Base-by-base conservation (phyloP, 1,140 invertebrate species). In the Tenebrio molitor region DNA sequence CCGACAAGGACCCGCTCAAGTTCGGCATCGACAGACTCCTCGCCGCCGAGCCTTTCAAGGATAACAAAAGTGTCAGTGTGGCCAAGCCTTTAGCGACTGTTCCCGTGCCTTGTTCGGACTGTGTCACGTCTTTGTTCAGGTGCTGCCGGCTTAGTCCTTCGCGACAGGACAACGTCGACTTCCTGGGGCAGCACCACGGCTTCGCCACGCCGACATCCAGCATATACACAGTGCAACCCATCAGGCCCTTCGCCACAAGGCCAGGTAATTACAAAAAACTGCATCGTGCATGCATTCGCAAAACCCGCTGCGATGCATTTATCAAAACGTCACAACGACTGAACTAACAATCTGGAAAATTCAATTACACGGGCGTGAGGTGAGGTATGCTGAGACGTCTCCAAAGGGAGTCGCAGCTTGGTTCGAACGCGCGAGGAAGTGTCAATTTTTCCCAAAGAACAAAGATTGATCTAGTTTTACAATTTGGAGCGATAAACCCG, bases 11-110 rank as follows among this genome's bases (percentile, higher is more conserved):
- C 12, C 23, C 50, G 12, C 62, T 84, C 8, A 84, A 84, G 76
- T 84, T 84, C 73, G 83, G 83, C 0, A 83, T 84, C 14, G 83
- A 84, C 64, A 77, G 81, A 67, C 74, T 84, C 1, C 74, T 84
- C 6, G 78, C 82, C 2, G 42, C 65, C 19, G 76, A 78, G 15
- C 36, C 65, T 4, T 44, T 14, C 25, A 33, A 19, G n/a, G 23
- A 68, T 50, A 46, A 6, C 25, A 71, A 46, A 68, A 25, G 53
- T 64, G 34, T 21, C 17, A 73, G 69, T 29, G 58, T 76, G 63
- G 58, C 71, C 34, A 77, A 75, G 63, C 69, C 76, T 29, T 69
- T 70, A 69, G 68, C 76, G 33, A 75, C 76, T 14, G 73, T 82
- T 19, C 76, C 79, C 6, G 75, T 84, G 62, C 83, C 83, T 7